phyloP scores from a whole-genome alignment of 2,113 vertebrate genomes.

The Pangasianodon hypophthalmus region DNA sequence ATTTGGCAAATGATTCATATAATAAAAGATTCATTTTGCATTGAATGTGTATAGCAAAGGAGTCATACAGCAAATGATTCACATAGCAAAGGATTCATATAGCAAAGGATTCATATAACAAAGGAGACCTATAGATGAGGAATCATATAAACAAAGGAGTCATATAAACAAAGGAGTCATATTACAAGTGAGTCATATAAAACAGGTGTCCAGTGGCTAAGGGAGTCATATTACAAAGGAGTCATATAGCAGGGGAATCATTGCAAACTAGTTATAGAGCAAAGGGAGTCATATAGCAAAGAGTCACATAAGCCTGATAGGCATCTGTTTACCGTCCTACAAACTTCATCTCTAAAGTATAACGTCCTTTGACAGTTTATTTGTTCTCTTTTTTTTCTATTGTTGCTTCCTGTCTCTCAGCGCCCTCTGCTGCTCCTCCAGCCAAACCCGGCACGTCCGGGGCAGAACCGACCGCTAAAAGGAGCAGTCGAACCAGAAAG shows the following conservation, averaged over 20 bases:
- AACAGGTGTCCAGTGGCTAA: not conserved
- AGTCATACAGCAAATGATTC: not conserved
- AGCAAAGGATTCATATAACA: not conserved
- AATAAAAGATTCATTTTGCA: not conserved
- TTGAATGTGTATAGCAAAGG: too few species aligned
- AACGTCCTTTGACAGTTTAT: not conserved
- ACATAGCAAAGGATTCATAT: not conserved
- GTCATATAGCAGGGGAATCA: not conserved
- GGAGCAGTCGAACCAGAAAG: constrained; percentile 75
- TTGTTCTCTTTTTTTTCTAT: not conserved
- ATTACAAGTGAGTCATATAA: not conserved
- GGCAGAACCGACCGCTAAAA: constrained; percentile 60
- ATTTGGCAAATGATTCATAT: not conserved
- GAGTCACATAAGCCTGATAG: not conserved
- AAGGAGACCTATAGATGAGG: not conserved
- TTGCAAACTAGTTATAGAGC: not conserved
- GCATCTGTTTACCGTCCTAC: not conserved
- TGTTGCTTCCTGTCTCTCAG: not conserved
- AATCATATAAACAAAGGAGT: not conserved
- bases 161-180: too few species aligned
- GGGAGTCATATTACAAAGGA: not conserved
- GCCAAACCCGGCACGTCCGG: constrained; percentile 21
- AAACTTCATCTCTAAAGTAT: not conserved
- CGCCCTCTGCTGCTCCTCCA: not conserved
- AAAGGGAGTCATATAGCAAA: not conserved